Percentiles rank a stretch among this genome's conserved stretches.
Conservation (phyloP, 2,797 vertebrate species). For the Periparus ater region DNA sequence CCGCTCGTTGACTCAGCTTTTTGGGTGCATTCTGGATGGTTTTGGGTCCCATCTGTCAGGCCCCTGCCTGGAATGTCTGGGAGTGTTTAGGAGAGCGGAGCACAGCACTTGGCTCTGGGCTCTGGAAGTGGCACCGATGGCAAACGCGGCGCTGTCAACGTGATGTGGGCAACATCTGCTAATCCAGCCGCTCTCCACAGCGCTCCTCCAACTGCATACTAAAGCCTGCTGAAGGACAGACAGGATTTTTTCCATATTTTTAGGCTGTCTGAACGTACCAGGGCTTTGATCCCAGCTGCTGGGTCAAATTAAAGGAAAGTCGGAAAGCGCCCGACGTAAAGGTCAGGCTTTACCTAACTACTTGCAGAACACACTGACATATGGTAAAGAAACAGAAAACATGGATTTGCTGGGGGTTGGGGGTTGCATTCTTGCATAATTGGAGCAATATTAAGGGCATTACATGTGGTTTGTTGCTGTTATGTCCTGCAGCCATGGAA, state of each 20-base stretch:
- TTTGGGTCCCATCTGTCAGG: neutral
- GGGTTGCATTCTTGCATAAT: neutral
- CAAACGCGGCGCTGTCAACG: neutral
- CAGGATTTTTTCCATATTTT: neutral
- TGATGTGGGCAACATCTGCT: slow-evolving; percentile 40
- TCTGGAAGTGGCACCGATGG: neutral
- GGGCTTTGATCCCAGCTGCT: slow-evolving; percentile 19
- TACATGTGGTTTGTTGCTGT: neutral
- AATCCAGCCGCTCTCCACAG: neutral
- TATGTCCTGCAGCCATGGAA: slow-evolving; percentile 23
- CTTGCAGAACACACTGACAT: neutral
- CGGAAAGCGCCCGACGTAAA: neutral
- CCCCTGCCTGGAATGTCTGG: neutral
- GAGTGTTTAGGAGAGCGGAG: neutral
- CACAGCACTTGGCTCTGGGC: neutral
- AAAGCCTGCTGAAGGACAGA: neutral
- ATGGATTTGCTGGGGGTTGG: neutral
- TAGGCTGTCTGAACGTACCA: neutral
- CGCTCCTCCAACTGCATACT: neutral
- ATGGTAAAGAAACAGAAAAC: neutral
- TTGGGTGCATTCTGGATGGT: neutral
- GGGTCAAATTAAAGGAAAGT: slow-evolving; percentile 36
- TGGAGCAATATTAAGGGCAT: neutral
- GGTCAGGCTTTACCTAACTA: neutral
- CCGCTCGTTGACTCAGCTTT: neutral